Base-by-base conservation (phyloP, 2,113 vertebrate genomes). In the Xyrauchen texanus region DNA sequence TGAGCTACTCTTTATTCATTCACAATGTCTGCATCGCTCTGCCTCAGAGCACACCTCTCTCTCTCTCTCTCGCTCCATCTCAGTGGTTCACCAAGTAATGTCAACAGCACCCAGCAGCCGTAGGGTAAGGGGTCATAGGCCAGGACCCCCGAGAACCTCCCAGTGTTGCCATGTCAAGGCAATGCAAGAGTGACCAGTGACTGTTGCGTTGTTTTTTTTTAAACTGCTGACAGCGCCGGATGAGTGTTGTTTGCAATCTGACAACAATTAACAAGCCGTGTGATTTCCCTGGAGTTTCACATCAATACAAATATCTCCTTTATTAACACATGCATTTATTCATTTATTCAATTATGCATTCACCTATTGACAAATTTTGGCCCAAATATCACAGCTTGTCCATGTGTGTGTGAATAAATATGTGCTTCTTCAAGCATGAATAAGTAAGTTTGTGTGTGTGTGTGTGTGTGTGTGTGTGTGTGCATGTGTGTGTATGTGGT, bases 31-130 rank as follows among this genome's bases (percentile, higher is more conserved):
- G 11, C 5, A n/a, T 3, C n/a, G 13, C n/a, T 58, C 63, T 67
- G 52, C 15, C 62, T 60, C 44, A 34, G 4, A 74, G 46, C 16
- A 16, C 15, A 15, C 42, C 15, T 74, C 77, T 21, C 45, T 72
- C 78, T 68, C 46, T 58, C 63, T 63, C 61, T 64, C 63, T 57
- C 8, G 55, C 76, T 79, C 53, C 65, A 74, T 46, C 45, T 83
- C 79, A 78, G 82, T 76, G 69, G 67, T 77, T 78, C 81, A 82
- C 78, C 81, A 81, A 62, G 83, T 81, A 83, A 83, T 73, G 84
- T 85, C 84, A 85, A 85, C 81, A 85, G 67, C 81, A 81, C 81
- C 82, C 79, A 73, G 81, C 61, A 81, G 71, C 78, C 42, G 45
- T 76, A 52, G 79, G 79, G 81, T 83, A 68, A 85, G 58, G 68